Base-by-base conservation (phyloP, 2,888 invertebrate genomes). In the Dicyrtomina minuta region DNA sequence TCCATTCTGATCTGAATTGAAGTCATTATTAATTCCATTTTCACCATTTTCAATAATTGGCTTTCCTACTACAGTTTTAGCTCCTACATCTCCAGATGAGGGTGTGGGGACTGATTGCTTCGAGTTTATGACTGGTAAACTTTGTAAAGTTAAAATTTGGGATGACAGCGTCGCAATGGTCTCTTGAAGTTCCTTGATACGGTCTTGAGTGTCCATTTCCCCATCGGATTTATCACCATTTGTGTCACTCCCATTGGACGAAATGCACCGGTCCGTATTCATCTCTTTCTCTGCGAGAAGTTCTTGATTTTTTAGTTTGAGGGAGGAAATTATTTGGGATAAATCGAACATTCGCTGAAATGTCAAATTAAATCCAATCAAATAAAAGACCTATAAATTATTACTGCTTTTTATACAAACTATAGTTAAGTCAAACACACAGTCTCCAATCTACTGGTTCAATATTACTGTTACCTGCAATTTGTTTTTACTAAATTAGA, bases 281-380 rank as follows among this genome's bases (percentile, higher is more conserved):
- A 96, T 85, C 82, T 95, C 94, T 3, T 94, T 94, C 82, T 94
- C 94, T 0, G 96, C 92, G 27, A 93, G 87, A 87, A 96, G 90
- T 83, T 96, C 96, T 82, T 96, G 94, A 81, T 93, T 95, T 95
- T 96, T 78, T 24, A 78, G 71, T 61, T 76, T 76, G 12, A 79
- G 70, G 24, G 74, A 70, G 27, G 74, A 75, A 67, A 76, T 75
- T 72, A 75, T 55, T 73, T 76, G 74, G 24, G 74, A 75, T 72
- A 77, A 69, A 58, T 74, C 75, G 70, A 79, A 78, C 75, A 77
- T 76, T 70, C 77, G 70, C 74, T 77, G 72, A 39, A 70, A 66
- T 27, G 44, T 67, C 44, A 65, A 65, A 51, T 71, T 33, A 60
- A 70, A 70, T 13, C n/a, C n/a, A n/a, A n/a, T n/a, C n/a, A n/a